Percentiles rank a stretch among this genome's conserved stretches.
Evolutionary conservation across 2,888 invertebrate genomes (phyloP).

Genomic region (Ypsolopha sequella): DNA sequence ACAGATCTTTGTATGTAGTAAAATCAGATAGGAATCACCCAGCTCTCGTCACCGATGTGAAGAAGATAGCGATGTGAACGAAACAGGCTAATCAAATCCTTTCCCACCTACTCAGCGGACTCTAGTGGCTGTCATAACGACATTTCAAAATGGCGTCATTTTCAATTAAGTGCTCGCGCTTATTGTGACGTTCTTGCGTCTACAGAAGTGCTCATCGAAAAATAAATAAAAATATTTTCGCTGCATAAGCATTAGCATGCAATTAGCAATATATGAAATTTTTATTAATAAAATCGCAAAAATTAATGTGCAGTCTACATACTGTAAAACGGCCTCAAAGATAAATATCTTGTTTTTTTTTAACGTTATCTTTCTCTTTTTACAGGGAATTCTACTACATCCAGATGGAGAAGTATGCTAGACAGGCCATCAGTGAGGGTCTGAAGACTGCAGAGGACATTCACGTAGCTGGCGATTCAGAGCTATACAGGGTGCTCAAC

Average conservation of each 20-base stretch:
- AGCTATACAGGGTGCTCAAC: constrained; percentile 97
- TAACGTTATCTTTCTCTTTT: constrained; percentile 10
- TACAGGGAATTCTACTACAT: constrained; percentile 99
- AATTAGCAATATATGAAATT: too few species aligned
- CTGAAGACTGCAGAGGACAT: constrained; percentile 93
- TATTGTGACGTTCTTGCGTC: constrained; percentile 31
- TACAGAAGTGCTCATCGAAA: neutral
- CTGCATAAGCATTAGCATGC: neutral
- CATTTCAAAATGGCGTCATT: constrained; percentile 3
- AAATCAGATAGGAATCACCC: constrained; percentile 7
- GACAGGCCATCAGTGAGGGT: constrained; percentile 98
- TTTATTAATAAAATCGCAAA: too few species aligned
- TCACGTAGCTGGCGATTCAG: constrained; percentile 94
- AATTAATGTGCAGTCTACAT: too few species aligned
- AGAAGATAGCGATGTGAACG: constrained; percentile 59
- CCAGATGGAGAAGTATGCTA: constrained; percentile 99
- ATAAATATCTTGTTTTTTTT: too few species aligned
- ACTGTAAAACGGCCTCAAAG: too few species aligned
- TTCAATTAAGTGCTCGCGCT: constrained; percentile 8
- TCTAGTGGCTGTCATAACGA: constrained; percentile 2
- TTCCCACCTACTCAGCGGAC: constrained; percentile 39
- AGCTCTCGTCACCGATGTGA: constrained; percentile 61
- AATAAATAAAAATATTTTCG: neutral
- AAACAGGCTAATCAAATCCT: constrained; percentile 71
- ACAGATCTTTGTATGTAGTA: neutral